Evolutionary conservation across 2,113 vertebrate genomes (phyloP), one percentile per base, ranked within the genome.

Genomic region (Mustelus asterias): DNA sequence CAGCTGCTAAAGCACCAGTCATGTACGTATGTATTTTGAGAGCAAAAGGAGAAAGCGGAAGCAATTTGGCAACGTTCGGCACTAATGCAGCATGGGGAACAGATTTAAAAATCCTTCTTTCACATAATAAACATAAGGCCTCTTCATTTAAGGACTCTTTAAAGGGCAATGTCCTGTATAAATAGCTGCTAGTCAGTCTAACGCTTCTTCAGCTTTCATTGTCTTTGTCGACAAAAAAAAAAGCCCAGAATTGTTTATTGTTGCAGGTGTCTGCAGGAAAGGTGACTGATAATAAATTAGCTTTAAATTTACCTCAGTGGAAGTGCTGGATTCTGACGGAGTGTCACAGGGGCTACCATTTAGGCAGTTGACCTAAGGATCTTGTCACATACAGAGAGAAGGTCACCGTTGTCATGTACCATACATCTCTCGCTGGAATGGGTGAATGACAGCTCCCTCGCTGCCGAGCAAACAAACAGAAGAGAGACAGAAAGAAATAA

Each of bases 241-340:
- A 95, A 72, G 41, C 41, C 69, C 98, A 96, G 97, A 97, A 96
- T 97, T 98, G 97, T 98, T 98, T 98, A 98, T 98, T 97, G 97
- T 98, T 97, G 97, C 97, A 98, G 98, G 97, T 97, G 97, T 97
- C 98, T 98, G 98, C 98, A 98, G 98, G 97, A 90, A 48, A 33
- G 98, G 97, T 98, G 97, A 97, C 97, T 98, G 98, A 98, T 98
- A 98, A 98, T 98, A 98, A 98, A 98, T 98, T 98, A 97, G 97
- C 97, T 97, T 97, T 97, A 98, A 98, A 98, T 98, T 97, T 98
- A 97, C 97, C 98, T 96, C 92, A 16, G 54, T 6, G 3, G 63
- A 33, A 96, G 60, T 22, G 16, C 98, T 97, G 96, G 97, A 98
- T 98, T 98, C 97, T 78, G 97, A 97, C 97, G 97, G 44, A 26